phyloP scores from a whole-genome alignment of 2,888 invertebrate species.

The Acholoe squamosa region DNA sequence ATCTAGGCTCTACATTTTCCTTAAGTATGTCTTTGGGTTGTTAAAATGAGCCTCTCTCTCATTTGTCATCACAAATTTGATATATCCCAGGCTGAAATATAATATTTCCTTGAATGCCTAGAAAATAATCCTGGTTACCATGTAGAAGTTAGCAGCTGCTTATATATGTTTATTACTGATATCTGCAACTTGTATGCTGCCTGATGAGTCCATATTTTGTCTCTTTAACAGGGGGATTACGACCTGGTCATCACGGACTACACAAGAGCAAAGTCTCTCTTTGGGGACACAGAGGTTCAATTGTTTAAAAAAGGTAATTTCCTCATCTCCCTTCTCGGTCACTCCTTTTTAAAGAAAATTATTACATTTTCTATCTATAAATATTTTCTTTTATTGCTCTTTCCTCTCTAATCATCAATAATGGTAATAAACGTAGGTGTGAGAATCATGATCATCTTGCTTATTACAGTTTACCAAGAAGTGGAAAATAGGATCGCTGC shows the following conservation, averaged over 20 bases:
- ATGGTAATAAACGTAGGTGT: not conserved
- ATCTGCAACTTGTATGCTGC: not conserved
- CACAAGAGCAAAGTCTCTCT: conserved; percentile 96
- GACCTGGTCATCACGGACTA: conserved; percentile 99
- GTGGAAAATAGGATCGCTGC: conserved; percentile 94
- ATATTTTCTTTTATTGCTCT: too few species aligned
- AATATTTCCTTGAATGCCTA: too few species aligned
- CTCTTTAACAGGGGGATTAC: conserved; percentile 89
- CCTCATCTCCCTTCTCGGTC: not conserved
- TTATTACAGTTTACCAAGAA: conserved; percentile 89
- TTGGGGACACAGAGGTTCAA: conserved; percentile 94
- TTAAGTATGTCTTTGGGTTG: too few species aligned
- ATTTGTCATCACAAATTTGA: too few species aligned
- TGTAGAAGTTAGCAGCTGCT: not conserved
- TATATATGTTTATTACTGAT: not conserved
- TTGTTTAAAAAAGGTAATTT: conserved; percentile 82
- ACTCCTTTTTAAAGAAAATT: not conserved
- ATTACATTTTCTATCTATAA: not conserved
- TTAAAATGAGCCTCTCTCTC: too few species aligned
- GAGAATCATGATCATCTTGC: not conserved
- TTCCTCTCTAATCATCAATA: too few species aligned
- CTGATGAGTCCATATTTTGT: conserved; percentile 13
- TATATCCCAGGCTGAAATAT: too few species aligned
- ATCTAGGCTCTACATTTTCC: too few species aligned
- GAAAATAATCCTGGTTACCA: too few species aligned